Percentiles rank a stretch among this genome's conserved stretches.
phyloP scores from a whole-genome alignment of 1,140 invertebrate species.

The Drosophila cardini region DNA sequence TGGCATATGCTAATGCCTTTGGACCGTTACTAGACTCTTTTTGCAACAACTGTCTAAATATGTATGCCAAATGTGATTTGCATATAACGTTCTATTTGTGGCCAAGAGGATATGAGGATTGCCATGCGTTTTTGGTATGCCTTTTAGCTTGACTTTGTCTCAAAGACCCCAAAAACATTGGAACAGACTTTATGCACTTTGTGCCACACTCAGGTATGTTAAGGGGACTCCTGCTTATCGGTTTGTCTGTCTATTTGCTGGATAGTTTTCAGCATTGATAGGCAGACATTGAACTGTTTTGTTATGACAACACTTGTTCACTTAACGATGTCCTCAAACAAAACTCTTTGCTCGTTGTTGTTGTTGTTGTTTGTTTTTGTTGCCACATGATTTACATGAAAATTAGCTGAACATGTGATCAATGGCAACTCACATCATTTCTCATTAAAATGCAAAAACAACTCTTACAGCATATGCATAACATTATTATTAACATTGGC shows the following conservation, averaged over 20 bases:
- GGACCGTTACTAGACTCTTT: slow-evolving; percentile 43
- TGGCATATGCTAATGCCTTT: slow-evolving; percentile 81
- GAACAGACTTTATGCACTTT: slow-evolving; percentile 47
- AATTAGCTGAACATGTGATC: slow-evolving; percentile 60
- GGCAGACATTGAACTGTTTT: slow-evolving; percentile 14
- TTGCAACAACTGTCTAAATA: slow-evolving; percentile 73
- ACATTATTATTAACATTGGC: background rate
- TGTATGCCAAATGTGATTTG: slow-evolving; percentile 81
- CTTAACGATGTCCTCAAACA: slow-evolving; percentile 17
- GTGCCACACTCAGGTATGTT: slow-evolving; percentile 57
- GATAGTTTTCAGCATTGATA: slow-evolving; percentile 65
- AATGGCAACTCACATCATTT: slow-evolving; percentile 30
- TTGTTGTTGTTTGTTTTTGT: slow-evolving; percentile 31
- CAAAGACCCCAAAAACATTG: slow-evolving; percentile 33
- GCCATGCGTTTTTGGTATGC: slow-evolving; percentile 44
- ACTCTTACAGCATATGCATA: slow-evolving; percentile 58
- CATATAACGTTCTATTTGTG: slow-evolving; percentile 69
- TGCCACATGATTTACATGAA: slow-evolving; percentile 68
- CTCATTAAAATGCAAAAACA: slow-evolving; percentile 77
- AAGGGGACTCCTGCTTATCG: background rate
- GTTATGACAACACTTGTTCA: slow-evolving; percentile 54
- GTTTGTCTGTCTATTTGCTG: slow-evolving; percentile 31
- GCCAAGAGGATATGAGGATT: slow-evolving; percentile 11
- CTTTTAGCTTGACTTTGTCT: slow-evolving; percentile 62
- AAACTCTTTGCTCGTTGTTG: slow-evolving; percentile 6